Percentiles rank a stretch among this genome's conserved stretches.
Evolutionary conservation across 2,797 vertebrate genomes (phyloP).

Genomic region (Myotis daubentonii): DNA sequence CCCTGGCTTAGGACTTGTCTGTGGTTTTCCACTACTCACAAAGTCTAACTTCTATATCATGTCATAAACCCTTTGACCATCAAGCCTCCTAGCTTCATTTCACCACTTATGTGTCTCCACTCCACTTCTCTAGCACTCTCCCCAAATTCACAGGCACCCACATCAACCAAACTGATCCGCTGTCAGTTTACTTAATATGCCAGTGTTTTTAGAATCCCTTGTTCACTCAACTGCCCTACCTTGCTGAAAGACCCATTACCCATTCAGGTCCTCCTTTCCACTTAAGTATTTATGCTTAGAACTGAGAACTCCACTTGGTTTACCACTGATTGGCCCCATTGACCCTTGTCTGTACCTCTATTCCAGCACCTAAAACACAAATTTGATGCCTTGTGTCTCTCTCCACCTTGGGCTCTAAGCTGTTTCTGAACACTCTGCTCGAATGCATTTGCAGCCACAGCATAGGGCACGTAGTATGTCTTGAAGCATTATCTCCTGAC

Average conservation of each 20-base stretch:
- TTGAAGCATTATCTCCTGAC: background rate
- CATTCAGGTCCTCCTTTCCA: background rate
- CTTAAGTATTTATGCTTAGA: background rate
- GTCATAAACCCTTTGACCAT: background rate
- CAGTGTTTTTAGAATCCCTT: background rate
- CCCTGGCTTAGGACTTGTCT: background rate
- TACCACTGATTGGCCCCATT: background rate
- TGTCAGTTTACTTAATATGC: background rate
- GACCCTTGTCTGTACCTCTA: background rate
- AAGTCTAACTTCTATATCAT: background rate
- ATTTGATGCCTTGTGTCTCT: background rate
- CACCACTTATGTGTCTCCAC: background rate
- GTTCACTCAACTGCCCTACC: background rate
- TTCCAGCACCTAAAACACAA: background rate
- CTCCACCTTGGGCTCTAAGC: background rate
- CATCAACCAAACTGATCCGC: background rate
- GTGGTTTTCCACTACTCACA: background rate
- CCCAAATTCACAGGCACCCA: background rate
- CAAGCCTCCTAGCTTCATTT: background rate
- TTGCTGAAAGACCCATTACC: background rate
- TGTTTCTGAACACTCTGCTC: background rate
- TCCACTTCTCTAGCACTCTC: background rate
- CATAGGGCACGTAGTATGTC: background rate
- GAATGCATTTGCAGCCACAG: background rate
- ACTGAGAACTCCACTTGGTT: background rate